phyloP scores from a whole-genome alignment of 2,797 vertebrate species.

The Myotis myotis region DNA sequence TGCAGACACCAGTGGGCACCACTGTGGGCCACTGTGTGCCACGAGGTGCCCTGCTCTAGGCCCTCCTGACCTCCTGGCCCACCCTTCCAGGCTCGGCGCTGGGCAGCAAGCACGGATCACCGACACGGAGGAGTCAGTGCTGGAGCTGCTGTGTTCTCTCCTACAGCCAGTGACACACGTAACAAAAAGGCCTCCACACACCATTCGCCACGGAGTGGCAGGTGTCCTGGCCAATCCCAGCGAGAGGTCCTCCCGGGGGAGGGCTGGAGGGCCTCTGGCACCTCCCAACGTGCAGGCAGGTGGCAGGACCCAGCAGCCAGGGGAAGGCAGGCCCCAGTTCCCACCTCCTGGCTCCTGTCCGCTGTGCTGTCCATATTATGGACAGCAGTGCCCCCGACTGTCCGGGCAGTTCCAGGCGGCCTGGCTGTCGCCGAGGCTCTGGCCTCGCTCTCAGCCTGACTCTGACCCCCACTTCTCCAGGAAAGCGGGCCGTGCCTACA shows the following conservation, averaged over 20 bases:
- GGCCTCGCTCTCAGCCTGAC: background rate
- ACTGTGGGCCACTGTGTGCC: background rate
- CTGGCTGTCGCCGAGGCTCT: background rate
- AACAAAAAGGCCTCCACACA: background rate
- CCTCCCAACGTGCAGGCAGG: background rate
- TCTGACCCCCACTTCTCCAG: background rate
- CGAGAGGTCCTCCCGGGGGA: background rate
- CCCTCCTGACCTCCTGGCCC: background rate
- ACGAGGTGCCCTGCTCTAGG: background rate
- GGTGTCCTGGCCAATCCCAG: background rate
- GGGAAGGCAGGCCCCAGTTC: background rate
- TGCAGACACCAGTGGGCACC: fast-evolving
- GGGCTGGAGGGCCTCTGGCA: background rate
- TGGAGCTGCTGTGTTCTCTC: fast-evolving
- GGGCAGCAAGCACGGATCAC: background rate
- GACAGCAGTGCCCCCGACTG: fast-evolving
- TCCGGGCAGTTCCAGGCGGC: background rate
- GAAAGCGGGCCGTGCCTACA: background rate
- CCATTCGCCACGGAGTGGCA: background rate
- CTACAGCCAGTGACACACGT: background rate
- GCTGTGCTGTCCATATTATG: fast-evolving
- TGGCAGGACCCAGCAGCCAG: background rate
- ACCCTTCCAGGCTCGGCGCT: background rate
- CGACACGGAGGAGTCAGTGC: fast-evolving
- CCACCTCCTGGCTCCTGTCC: background rate